phyloP scores from a whole-genome alignment of 2,113 vertebrate genomes.

The Saguinus imperator region DNA sequence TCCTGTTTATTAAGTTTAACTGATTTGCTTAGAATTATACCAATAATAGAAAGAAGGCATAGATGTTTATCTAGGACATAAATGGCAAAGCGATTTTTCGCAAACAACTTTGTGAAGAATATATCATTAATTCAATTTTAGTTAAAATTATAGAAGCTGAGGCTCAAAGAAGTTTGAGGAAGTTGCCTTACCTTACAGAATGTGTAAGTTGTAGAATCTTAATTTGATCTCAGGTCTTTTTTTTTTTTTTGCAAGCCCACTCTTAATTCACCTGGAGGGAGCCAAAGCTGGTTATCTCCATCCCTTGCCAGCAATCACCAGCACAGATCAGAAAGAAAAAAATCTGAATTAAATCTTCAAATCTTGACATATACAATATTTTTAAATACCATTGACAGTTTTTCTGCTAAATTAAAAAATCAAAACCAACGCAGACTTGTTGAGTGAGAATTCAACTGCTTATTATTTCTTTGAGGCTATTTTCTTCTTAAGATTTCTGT shows the following conservation, averaged over 20 bases:
- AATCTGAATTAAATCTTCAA: background rate
- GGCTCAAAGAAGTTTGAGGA: background rate
- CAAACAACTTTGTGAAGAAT: background rate
- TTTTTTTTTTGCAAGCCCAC: background rate
- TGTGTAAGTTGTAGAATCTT: background rate
- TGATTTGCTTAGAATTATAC: background rate
- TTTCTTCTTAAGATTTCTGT: slow-evolving; percentile 69
- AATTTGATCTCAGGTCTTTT: background rate
- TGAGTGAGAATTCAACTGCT: slow-evolving; percentile 59
- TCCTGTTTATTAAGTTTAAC: background rate
- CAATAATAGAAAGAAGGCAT: background rate
- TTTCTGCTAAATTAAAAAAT: background rate
- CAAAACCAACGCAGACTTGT: background rate
- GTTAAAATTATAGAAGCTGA: background rate
- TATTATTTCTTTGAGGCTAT: slow-evolving; percentile 67
- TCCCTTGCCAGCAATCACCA: background rate
- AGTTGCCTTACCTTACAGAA: background rate
- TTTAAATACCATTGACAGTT: background rate
- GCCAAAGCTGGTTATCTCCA: background rate
- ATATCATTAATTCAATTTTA: background rate
- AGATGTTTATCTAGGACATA: background rate
- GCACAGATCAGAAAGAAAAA: background rate
- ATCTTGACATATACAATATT: background rate
- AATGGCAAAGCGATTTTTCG: background rate
- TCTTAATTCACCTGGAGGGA: background rate